Base-by-base conservation (phyloP, 2,797 vertebrate genomes). In the Falco naumanni region DNA sequence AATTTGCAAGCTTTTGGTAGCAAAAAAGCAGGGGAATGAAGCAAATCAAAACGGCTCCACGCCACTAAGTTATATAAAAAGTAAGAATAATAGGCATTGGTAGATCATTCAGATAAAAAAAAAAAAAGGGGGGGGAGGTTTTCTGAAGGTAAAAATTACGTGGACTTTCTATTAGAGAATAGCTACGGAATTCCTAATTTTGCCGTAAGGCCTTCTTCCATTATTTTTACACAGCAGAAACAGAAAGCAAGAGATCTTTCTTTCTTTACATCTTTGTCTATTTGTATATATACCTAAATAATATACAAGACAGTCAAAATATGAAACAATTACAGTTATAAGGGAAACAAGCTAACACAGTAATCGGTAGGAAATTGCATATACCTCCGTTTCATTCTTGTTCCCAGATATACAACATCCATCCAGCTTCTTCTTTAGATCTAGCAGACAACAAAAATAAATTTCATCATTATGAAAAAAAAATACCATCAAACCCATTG, bases 361-460 rank as follows among this genome's bases (percentile, higher is more conserved):
- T 11, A 79, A 63, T 8, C 21, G 5, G 34, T 16, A 64, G 51
- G 39, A 53, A 65, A 84, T 20, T 20, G 20, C 34, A 86, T 70
- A 79, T 97, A 99, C 99, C 98, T 99, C 98, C 16, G 84, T 82
- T 87, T 97, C 95, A 81, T 97, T 98, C 75, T 94, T 86, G 60
- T 84, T 95, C 84, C 83, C 90, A 97, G 97, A 91, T 16, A 96
- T 91, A 89, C 97, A 98, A 93, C 97, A 96, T 57, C 97, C 98
- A 96, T 98, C 98, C 93, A 98, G 89, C 63, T 98, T 97, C 92
- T 91, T 98, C 93, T 98, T 99, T 96, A 99, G 97, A 76, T 99
- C 99, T 99, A 96, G 88, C 81, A 96, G 20, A 61, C 80, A 24
- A 65, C 39, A 96, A 81, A 76, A 91, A 65, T 8, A 34, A 82